Conservation (phyloP, 2,888 invertebrate genomes). For the Adineta ricciae region DNA sequence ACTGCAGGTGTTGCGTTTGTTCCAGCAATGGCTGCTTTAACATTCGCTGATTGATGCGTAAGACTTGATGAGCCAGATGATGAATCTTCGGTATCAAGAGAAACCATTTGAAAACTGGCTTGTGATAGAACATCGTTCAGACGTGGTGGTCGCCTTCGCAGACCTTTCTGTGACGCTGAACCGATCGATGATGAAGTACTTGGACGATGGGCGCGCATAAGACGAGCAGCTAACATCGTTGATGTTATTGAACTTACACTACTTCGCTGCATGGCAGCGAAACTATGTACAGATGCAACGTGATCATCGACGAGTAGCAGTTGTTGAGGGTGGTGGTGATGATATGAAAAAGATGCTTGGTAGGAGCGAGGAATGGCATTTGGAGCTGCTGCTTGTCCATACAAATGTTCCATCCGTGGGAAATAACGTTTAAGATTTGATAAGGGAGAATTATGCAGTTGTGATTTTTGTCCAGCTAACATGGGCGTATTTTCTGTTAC, state of each 20-base stretch:
- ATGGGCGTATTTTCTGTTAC: not conserved
- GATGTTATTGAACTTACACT: not conserved
- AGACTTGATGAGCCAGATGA: not conserved
- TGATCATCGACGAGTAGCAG: not conserved
- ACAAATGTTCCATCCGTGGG: not conserved
- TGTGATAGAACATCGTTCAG: not conserved
- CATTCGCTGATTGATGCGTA: not conserved
- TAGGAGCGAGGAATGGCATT: not conserved
- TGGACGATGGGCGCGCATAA: not conserved
- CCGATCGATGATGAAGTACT: not conserved
- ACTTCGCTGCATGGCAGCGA: not conserved
- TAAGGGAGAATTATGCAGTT: not conserved
- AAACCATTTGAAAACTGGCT: conserved; percentile 13
- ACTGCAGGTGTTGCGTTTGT: not conserved
- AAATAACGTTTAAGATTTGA: not conserved
- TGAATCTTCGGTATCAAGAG: not conserved
- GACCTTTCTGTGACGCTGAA: not conserved
- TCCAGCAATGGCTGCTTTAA: not conserved
- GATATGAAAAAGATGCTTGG: no score
- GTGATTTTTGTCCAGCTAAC: not conserved
- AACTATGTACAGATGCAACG: not conserved
- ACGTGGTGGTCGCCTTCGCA: not conserved
- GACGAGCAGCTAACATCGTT: not conserved
- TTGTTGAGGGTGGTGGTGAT: not conserved
- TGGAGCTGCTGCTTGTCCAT: not conserved